Evolutionary conservation across 1,140 invertebrate genomes (phyloP), one percentile per base, ranked within the genome.

Genomic region (Drosophila takahashii): DNA sequence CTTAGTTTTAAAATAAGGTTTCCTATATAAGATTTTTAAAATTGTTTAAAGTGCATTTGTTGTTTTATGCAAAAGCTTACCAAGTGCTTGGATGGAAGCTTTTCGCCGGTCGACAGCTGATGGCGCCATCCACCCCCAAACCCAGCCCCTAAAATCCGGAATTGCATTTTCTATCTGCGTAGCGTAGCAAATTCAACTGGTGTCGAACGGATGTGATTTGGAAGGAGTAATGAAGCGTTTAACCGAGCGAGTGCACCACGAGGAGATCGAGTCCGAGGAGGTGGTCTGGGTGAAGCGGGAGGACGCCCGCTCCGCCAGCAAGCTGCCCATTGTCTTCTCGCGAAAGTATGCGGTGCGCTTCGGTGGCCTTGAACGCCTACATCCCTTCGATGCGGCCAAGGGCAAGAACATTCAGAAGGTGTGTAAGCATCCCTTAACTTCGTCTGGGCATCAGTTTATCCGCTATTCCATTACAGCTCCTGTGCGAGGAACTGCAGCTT

Each of bases 321-420:
- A 92, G 54, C 89, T 94, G 92, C 96, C 97, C 6, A 95, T 98
- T 64, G 94, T 98, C 2, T 98, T 97, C 90, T 93, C 95, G 58
- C 91, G 94, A 29, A 94, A 95, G 56, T 98, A 98, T 92, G 96
- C 97, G 92, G 96, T 98, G 60, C 93, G 94, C n/a, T 96, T 97
- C 90, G 93, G 94, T 80, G 96, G 96, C 18, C 92, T 98, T 47
- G 96, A 98, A 92, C 96, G 95, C 89, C 93, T 97, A 15, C 97
- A 98, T 94, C 95, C 96, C n/a, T 98, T 98, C 93, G 97, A 98
- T 94, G 94, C 97, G 3, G 94, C 94, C 74, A 98, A 98, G 94
- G 98, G 97, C 95, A 94, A 95, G 53, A 95, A 95, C 90, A 95
- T 98, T 86, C 95, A 93, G 90, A 93, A 95, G 94, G 96, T 96